Conservation (phyloP, 2,797 vertebrate genomes). For the Mallotus villosus region DNA sequence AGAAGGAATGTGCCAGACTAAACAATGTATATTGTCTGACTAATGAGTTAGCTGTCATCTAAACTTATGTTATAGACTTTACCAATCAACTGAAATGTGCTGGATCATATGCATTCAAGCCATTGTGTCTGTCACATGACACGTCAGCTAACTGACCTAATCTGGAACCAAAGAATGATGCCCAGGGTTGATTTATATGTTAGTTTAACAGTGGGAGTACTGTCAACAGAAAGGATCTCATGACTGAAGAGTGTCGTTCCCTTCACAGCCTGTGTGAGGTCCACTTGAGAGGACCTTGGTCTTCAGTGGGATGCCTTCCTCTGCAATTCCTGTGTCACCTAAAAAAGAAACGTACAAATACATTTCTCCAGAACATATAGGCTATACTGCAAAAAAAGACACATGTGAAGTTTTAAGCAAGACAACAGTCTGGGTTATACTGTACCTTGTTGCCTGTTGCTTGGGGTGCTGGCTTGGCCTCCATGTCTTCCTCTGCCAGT, state of each 20-base stretch:
- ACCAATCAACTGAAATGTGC: not conserved
- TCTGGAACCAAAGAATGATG: conserved; percentile 6
- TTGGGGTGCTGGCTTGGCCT: conserved; percentile 38
- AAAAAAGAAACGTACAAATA: conserved; percentile 9
- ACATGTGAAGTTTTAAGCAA: not conserved
- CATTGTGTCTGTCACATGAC: conserved; percentile 13
- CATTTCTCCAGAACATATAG: not conserved
- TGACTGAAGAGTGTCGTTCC: conserved; percentile 35
- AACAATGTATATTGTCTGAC: not conserved
- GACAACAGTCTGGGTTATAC: too few relatives aligned
- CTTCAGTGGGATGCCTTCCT: conserved; percentile 73
- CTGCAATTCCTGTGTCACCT: conserved; percentile 55
- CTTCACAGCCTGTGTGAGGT: conserved; percentile 25
- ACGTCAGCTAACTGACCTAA: conserved; percentile 15
- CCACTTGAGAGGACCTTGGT: conserved; percentile 28
- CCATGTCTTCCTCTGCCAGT: conserved; percentile 46
- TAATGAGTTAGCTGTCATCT: not conserved
- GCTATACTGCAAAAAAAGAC: not conserved
- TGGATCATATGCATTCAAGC: conserved; percentile 15
- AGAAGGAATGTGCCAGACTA: not conserved
- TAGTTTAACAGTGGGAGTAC: not conserved
- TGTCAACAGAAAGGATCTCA: conserved; percentile 12
- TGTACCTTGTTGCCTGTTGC: conserved; percentile 58
- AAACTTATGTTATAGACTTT: not conserved
- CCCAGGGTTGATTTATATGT: not conserved